These are phyloP conservation scores for Kryptolebias marmoratus DNA, from an alignment of 2,113 vertebrate species.

Conservation along the genomic window DNA sequence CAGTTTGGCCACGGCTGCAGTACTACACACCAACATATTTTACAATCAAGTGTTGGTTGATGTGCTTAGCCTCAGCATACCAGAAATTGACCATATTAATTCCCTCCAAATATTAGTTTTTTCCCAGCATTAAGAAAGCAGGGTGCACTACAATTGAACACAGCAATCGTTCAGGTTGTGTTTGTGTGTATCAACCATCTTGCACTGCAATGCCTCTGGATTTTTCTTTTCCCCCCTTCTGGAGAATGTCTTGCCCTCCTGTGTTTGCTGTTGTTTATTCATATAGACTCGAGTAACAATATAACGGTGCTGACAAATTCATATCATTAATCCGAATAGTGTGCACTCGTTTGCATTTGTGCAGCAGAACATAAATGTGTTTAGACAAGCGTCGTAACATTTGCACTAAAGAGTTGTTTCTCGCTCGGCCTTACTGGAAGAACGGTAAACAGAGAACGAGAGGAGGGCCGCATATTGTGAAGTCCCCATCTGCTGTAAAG, in stretches of 20 bases:
- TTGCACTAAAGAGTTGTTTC: slow-evolving; percentile 60
- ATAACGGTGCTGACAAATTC: slow-evolving; percentile 48
- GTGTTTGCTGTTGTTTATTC: slow-evolving; percentile 48
- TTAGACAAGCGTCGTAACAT: slow-evolving; percentile 50
- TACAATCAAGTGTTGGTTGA: slow-evolving; percentile 51
- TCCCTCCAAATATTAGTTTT: slow-evolving; percentile 76
- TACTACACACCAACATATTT: slow-evolving; percentile 55
- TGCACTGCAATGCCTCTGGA: slow-evolving; percentile 25
- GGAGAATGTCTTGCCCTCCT: slow-evolving; percentile 1
- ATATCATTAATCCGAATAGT: slow-evolving; percentile 19
- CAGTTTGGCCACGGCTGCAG: slow-evolving; percentile 26
- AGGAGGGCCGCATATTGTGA: slow-evolving; percentile 61
- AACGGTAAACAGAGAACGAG: slow-evolving; percentile 69
- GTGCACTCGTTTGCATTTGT: slow-evolving; percentile 45
- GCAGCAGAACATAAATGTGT: slow-evolving; percentile 48
- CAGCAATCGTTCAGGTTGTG: slow-evolving; percentile 55
- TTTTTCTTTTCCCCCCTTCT: slow-evolving; percentile 17
- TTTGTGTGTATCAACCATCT: slow-evolving; percentile 35
- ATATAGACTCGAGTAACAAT: slow-evolving; percentile 39
- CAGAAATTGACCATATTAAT: slow-evolving; percentile 73
- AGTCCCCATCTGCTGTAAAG: slow-evolving; percentile 75
- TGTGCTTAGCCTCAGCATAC: slow-evolving; percentile 52
- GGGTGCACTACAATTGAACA: slow-evolving; percentile 55
- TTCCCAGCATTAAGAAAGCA: slow-evolving; percentile 59
- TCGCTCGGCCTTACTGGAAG: slow-evolving; percentile 65